Evolutionary conservation across 2,113 vertebrate species (phyloP), one percentile per base, ranked within the genome.

Genomic region (Arizona elegans): DNA sequence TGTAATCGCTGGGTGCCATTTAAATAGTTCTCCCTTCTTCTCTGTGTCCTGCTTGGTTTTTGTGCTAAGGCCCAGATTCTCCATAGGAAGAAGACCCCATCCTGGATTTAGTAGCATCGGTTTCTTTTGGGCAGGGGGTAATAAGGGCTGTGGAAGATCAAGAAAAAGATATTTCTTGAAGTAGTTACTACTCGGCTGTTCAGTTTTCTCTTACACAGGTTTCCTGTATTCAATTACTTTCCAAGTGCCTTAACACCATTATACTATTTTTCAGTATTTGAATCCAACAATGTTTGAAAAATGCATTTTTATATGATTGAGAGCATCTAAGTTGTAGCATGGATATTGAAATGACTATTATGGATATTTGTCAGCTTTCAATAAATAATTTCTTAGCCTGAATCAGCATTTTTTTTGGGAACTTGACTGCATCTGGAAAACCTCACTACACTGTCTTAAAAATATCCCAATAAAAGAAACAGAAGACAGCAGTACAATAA

Each of bases 201-300:
- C 93, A 92, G 95, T 92, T 96, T 96, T 52, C 88, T 95, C 88
- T 97, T 96, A 94, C 29, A 62, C 94, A 96, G 94, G 95, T 95
- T 95, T 96, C 88, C 95, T 94, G 93, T 96, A 94, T 96, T 97
- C 93, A 96, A 95, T 96, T 94, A 94, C n/a, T 91, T 97, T 92
- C 95, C 90, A 98, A 98, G 97, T 98, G 98, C 98, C 98, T 98
- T 98, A 98, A 96, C 93, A 95, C 95, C 55, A 94, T 90, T 97
- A 94, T 96, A 95, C 91, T 95, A 89, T 93, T 95, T 96, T 97
- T 95, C 92, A 95, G 91, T 94, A 94, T 91, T 81, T 92, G 91
- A 95, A 95, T 95, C 94, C 58, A 2, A 43, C 96, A 93, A 94
- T 95, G 87, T 93, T 93, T 93, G 95, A 91, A 96, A 91, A 96